These are phyloP conservation scores for Camarhynchus parvulus DNA, from an alignment of 2,113 vertebrate genomes.

Conservation along the genomic window DNA sequence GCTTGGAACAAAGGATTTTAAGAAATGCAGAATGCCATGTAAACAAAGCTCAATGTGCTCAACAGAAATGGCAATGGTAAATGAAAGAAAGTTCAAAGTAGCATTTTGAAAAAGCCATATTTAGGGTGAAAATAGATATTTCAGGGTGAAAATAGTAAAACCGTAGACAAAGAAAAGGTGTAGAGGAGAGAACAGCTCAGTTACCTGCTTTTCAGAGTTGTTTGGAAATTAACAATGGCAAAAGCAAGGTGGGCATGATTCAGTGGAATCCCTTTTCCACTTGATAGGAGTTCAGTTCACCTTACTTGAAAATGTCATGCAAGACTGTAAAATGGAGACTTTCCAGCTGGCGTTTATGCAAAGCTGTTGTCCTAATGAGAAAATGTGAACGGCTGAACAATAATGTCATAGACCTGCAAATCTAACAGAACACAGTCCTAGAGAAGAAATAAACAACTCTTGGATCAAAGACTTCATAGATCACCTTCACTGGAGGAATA, in stretches of 20 bases:
- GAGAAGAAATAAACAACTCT: constrained; percentile 59
- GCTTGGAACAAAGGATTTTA: background rate
- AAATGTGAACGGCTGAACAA: constrained; percentile 64
- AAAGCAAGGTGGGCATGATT: background rate
- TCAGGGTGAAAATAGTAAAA: background rate
- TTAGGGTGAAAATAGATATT: background rate
- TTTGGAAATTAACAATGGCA: background rate
- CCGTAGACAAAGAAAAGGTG: background rate
- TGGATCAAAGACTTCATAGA: constrained; percentile 65
- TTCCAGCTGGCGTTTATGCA: constrained; percentile 62
- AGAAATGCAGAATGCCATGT: background rate
- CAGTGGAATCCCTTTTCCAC: background rate
- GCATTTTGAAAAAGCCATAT: background rate
- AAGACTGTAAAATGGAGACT: constrained; percentile 58
- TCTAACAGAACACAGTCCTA: constrained; percentile 66
- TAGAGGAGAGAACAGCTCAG: background rate
- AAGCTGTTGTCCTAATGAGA: constrained; percentile 71
- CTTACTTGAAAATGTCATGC: constrained; percentile 5
- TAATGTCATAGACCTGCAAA: constrained; percentile 70
- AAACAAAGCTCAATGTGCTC: background rate
- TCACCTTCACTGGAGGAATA: constrained; percentile 51
- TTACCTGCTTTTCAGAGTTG: background rate
- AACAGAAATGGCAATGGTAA: background rate
- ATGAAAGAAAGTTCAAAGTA: background rate
- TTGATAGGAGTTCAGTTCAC: constrained; percentile 14